Evolutionary conservation across 2,113 vertebrate genomes (phyloP).

Genomic region (Actenoides lindsayi): DNA sequence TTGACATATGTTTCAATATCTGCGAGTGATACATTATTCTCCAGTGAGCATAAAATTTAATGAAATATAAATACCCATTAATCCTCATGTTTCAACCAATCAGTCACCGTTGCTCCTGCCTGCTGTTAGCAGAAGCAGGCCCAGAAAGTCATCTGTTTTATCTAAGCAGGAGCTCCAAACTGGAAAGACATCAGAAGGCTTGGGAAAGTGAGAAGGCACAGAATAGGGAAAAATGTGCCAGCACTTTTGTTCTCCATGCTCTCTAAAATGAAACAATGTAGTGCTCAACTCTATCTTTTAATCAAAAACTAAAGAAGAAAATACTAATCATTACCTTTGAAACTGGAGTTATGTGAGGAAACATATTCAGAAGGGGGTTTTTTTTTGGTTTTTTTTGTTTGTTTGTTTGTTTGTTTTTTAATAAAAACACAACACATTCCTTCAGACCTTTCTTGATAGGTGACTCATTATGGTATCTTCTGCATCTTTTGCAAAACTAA

Average conservation of each 20-base stretch:
- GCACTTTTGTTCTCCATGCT: background rate
- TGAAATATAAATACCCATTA: conserved; percentile 99
- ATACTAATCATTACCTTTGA: background rate
- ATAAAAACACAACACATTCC: background rate
- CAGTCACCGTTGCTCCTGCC: conserved; percentile 85
- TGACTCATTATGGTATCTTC: background rate
- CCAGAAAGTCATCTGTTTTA: conserved; percentile 92
- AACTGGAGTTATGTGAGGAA: background rate
- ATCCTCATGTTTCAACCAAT: conserved; percentile 93
- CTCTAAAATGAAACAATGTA: background rate
- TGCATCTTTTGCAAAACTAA: background rate
- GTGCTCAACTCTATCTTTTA: background rate
- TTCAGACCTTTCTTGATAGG: background rate
- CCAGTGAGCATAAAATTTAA: conserved; percentile 92
- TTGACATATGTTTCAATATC: conserved; percentile 98
- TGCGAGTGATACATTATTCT: conserved; percentile 93
- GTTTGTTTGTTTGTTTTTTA: no score
- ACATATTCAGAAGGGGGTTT: background rate
- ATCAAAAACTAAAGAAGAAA: background rate
- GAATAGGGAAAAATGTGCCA: conserved; percentile 51
- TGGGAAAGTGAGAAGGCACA: conserved; percentile 44
- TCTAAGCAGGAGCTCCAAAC: conserved; percentile 86
- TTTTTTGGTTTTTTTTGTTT: background rate
- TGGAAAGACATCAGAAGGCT: conserved; percentile 84
- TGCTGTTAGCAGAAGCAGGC: conserved; percentile 85